These are phyloP conservation scores for Lordiphosa andalusiaca DNA, from an alignment of 2,888 invertebrate genomes.

Conservation along the genomic window DNA sequence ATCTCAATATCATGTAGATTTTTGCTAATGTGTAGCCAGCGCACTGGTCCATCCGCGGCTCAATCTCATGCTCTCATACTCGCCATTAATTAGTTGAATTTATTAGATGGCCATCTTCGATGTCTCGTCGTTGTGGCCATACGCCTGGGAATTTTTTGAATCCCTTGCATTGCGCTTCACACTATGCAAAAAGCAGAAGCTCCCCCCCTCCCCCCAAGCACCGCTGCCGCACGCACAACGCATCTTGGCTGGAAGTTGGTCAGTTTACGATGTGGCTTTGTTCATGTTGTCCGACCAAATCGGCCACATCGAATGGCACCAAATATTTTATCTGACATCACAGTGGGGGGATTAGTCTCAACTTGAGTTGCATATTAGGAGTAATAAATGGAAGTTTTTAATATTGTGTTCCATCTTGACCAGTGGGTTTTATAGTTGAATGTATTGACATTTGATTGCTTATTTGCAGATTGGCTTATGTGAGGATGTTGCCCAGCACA, in stretches of 20 bases:
- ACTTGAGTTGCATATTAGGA: constrained; percentile 55
- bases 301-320: constrained; percentile 56
- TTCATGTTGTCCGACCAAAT: constrained; percentile 55
- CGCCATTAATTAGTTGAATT: constrained; percentile 80
- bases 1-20: constrained; percentile 77
- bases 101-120: constrained; percentile 78
- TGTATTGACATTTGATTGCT: constrained; percentile 72
- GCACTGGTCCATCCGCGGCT: constrained; percentile 20
- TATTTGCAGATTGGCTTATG: constrained; percentile 56
- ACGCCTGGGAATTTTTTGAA: constrained; percentile 74
- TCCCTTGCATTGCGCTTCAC: constrained; percentile 72
- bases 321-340: constrained; percentile 61
- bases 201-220: too few relatives aligned
- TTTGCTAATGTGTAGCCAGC: constrained; percentile 67
- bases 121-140: constrained; percentile 36
- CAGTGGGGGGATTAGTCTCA: constrained; percentile 51
- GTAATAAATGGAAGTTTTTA: constrained; percentile 54
- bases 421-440: constrained; percentile 50
- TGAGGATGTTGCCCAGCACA: too few relatives aligned
- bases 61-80: constrained; percentile 74
- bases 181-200: constrained; percentile 44
- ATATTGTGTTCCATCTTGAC: constrained; percentile 16
- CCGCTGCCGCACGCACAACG: constrained; percentile 15
- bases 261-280: constrained; percentile 68
- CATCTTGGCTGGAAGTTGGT: constrained; percentile 14